Base-by-base conservation (phyloP, 2,888 invertebrate species). In the Geophilus truncorum region DNA sequence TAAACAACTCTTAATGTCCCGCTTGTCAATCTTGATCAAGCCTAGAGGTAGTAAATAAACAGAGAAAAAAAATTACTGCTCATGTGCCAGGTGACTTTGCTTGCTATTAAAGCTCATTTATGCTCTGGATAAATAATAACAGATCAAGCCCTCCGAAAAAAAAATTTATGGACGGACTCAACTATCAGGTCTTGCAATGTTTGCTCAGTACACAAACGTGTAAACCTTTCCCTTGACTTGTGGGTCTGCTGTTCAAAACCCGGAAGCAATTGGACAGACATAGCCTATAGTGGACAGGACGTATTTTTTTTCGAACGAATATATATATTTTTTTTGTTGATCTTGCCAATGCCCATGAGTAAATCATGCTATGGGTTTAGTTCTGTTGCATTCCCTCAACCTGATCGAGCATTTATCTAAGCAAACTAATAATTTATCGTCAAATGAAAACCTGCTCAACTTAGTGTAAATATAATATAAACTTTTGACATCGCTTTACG, bases 371-470 rank as follows among this genome's bases (percentile, higher is more conserved):
- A 12, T 28, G 28, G 70, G 25, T 28, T 70, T 70, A 28, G 3
- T 28, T 70, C 7, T 1, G 70, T 12, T 25, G 28, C 70, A 70
- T 70, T 70, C 70, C 70, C 70, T 28, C 70, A 70, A 70, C 70
- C 70, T 70, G 70, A 70, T 70, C 70, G 70, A 25, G 70, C 70
- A n/a, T 70, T 70, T 70, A 70, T 70, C 70, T 70, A 70, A 70
- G 70, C 70, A 70, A 70, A 70, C 70, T 70, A 70, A 70, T 70
- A 70, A 70, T 70, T 70, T 70, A 70, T 70, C 70, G 70, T 70
- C 70, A 70, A 70, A 70, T 70, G 70, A 70, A 70, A 70, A 28
- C 70, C 28, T 70, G 70, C 70, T 70, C 70, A 25, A 25, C 70
- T 70, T 70, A 25, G 10, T 70, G 70, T 70, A 70, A 70, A 70